phyloP scores from a whole-genome alignment of 2,113 vertebrate species.

The Gavia stellata region DNA sequence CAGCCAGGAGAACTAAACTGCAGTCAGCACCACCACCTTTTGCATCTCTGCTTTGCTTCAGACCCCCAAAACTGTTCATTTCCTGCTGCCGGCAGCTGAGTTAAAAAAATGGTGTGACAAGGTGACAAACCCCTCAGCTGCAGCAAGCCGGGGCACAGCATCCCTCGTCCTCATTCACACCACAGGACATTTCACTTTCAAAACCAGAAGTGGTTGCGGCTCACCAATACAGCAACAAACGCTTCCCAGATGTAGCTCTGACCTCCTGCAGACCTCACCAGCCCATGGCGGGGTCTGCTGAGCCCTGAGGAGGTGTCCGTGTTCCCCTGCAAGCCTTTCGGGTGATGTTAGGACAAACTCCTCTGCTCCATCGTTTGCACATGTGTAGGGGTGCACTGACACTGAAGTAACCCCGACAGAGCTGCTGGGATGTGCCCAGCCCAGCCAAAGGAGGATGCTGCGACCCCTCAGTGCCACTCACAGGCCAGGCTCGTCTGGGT shows the following conservation, averaged over 20 bases:
- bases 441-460: not conserved
- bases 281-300: accelerated
- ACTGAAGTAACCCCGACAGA: not conserved
- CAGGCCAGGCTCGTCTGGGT: not conserved
- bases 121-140: not conserved
- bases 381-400: not conserved
- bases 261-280: not conserved
- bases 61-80: not conserved
- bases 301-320: not conserved
- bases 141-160: not conserved
- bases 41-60: not conserved
- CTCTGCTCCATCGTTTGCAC: accelerated
- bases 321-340: not conserved
- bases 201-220: not conserved
- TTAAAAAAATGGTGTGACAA: not conserved
- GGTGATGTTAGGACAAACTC: no score
- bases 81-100: not conserved
- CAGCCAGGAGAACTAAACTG: not conserved
- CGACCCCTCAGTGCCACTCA: not conserved
- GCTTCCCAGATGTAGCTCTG: not conserved
- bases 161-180: not conserved
- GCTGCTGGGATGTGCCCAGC: not conserved
- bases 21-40: not conserved
- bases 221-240: accelerated
- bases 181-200: not conserved